Conservation (phyloP, 2,113 vertebrate genomes). For the Mormyrus lacerda region DNA sequence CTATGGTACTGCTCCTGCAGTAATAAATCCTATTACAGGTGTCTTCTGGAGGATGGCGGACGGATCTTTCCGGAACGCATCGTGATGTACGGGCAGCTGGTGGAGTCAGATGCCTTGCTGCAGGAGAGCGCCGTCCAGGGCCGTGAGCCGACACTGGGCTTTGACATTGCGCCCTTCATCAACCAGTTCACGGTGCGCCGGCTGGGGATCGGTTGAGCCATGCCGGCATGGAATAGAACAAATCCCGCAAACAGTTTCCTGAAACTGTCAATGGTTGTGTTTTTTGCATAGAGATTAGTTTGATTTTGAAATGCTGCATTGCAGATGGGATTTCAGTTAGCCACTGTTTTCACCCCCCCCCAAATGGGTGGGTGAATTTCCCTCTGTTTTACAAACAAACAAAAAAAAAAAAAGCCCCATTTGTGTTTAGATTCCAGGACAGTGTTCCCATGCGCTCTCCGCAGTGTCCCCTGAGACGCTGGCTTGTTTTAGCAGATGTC, state of each 20-base stretch:
- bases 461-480: constrained; percentile 26
- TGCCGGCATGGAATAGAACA: not conserved
- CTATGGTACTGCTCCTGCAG: not conserved
- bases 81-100: constrained; percentile 77
- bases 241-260: not conserved
- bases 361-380: constrained; percentile 34
- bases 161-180: constrained; percentile 90
- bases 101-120: constrained; percentile 78
- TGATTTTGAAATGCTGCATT: constrained; percentile 18
- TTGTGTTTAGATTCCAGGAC: constrained; percentile 42
- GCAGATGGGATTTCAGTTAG: not conserved
- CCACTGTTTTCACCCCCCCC: not conserved
- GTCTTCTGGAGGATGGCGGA: constrained; percentile 85
- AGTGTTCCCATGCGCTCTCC: not conserved
- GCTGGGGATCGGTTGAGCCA: not conserved
- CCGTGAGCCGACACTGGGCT: constrained; percentile 78
- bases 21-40: constrained; percentile 53
- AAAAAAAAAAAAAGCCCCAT: constrained; percentile 21
- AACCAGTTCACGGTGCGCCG: constrained; percentile 88
- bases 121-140: constrained; percentile 89
- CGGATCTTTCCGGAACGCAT: constrained; percentile 85
- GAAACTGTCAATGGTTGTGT: not conserved
- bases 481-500: constrained; percentile 57
- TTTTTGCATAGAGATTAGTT: not conserved
- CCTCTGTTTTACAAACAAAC: constrained; percentile 21